Percentiles rank a stretch among this genome's conserved stretches.
Conservation (phyloP, 2,797 vertebrate genomes). For the Poeciliopsis gracilis region DNA sequence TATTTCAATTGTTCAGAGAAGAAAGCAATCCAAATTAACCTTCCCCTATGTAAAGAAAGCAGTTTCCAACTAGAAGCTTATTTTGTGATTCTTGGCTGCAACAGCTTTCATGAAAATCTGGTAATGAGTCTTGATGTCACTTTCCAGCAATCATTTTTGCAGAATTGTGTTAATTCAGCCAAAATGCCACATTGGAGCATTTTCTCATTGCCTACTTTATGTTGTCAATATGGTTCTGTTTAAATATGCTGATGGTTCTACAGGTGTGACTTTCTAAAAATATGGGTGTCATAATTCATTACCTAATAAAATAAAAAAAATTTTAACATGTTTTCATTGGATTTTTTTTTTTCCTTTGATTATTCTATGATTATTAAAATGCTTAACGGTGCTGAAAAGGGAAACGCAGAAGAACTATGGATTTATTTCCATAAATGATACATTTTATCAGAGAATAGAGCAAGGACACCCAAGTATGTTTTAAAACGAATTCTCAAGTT, state of each 20-base stretch:
- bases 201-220: too few relatives aligned
- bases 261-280: neutral
- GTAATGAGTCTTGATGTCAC: too few relatives aligned
- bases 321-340: neutral
- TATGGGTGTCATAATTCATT: neutral
- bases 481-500: constrained; percentile 16
- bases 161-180: too few relatives aligned
- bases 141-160: too few relatives aligned
- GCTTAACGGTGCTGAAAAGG: neutral
- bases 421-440: neutral
- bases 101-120: too few relatives aligned
- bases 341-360: neutral
- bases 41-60: neutral
- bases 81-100: neutral
- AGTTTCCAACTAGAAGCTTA: neutral
- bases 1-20: neutral
- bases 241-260: neutral
- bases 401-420: neutral
- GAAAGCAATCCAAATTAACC: neutral
- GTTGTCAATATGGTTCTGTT: neutral
- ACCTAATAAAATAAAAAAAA: neutral
- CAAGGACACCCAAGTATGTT: constrained; percentile 1
- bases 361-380: neutral
- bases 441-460: neutral
- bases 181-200: too few relatives aligned